Conservation (phyloP, 1,140 invertebrate genomes). For the Gryon sp. region DNA sequence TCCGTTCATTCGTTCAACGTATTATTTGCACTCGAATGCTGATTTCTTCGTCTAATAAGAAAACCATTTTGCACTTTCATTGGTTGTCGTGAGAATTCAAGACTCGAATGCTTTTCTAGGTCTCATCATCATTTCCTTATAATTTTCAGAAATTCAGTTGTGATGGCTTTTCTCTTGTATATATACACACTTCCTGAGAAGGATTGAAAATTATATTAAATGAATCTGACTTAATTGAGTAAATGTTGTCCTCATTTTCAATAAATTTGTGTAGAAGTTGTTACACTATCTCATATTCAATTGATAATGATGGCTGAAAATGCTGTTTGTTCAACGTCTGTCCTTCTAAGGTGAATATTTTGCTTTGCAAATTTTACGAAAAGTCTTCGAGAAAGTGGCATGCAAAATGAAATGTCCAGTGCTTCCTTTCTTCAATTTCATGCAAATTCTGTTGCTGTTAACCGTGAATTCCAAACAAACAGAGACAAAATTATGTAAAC, state of each 20-base stretch:
- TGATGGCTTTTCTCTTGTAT: slow-evolving; percentile 27
- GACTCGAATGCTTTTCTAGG: slow-evolving; percentile 22
- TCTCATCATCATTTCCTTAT: slow-evolving; percentile 42
- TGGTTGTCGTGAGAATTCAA: slow-evolving; percentile 30
- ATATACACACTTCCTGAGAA: too few species aligned
- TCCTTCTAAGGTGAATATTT: background rate
- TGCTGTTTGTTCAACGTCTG: background rate
- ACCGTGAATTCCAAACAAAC: too few species aligned
- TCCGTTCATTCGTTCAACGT: slow-evolving; percentile 19
- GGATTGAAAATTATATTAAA: slow-evolving; percentile 44
- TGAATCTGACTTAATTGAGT: slow-evolving; percentile 14
- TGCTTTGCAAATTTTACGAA: background rate
- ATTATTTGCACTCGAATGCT: slow-evolving; percentile 40
- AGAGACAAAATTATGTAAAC: too few species aligned
- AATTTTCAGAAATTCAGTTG: slow-evolving; percentile 37
- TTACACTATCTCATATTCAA: background rate
- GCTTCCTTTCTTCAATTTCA: slow-evolving; percentile 11
- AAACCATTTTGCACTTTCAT: slow-evolving; percentile 45
- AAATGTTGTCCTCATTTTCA: slow-evolving; percentile 21
- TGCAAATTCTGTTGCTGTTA: slow-evolving; percentile 9
- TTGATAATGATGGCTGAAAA: slow-evolving; percentile 11
- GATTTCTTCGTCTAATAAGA: slow-evolving; percentile 44
- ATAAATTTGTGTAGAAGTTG: slow-evolving; percentile 11
- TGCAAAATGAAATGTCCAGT: slow-evolving; percentile 2
- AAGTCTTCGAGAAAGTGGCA: background rate